These are phyloP conservation scores for Teleogryllus oceanicus DNA, from an alignment of 2,888 invertebrate genomes.

Conservation along the genomic window DNA sequence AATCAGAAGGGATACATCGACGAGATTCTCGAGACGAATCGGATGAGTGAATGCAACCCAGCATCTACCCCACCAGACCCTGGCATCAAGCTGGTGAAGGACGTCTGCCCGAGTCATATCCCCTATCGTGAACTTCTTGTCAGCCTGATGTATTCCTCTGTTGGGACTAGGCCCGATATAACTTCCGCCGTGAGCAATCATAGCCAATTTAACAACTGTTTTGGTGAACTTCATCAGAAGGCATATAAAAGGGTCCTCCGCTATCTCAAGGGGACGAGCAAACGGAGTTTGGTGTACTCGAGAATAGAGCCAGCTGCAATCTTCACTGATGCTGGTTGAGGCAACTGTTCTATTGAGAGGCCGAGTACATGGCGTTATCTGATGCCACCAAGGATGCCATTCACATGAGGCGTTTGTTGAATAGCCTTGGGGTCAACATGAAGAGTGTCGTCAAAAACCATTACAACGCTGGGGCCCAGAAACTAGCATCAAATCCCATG, in stretches of 20 bases:
- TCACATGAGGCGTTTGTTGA: constrained; percentile 29
- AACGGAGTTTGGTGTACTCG: constrained; percentile 39
- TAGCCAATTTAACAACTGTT: constrained; percentile 29
- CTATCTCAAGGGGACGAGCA: constrained; percentile 41
- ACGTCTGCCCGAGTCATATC: not conserved
- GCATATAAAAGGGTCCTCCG: constrained; percentile 42
- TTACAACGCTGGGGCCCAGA: not conserved
- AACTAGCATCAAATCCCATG: not conserved
- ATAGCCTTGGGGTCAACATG: not conserved
- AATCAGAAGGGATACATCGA: not conserved
- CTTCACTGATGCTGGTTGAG: constrained; percentile 41
- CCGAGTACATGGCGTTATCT: constrained; percentile 35
- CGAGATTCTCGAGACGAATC: not conserved
- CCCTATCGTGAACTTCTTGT: not conserved
- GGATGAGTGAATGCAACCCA: not conserved
- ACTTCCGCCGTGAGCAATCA: not conserved
- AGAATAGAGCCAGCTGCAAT: constrained; percentile 34
- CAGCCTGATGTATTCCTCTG: not conserved
- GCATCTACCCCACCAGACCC: not conserved
- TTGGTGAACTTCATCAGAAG: constrained; percentile 39
- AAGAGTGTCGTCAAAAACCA: not conserved
- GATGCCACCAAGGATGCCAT: constrained; percentile 29
- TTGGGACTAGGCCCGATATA: not conserved
- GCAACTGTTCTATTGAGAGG: constrained; percentile 35
- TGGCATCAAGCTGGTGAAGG: not conserved